Evolutionary conservation across 2,888 invertebrate genomes (phyloP).

Genomic region (Bombyx huttoni): DNA sequence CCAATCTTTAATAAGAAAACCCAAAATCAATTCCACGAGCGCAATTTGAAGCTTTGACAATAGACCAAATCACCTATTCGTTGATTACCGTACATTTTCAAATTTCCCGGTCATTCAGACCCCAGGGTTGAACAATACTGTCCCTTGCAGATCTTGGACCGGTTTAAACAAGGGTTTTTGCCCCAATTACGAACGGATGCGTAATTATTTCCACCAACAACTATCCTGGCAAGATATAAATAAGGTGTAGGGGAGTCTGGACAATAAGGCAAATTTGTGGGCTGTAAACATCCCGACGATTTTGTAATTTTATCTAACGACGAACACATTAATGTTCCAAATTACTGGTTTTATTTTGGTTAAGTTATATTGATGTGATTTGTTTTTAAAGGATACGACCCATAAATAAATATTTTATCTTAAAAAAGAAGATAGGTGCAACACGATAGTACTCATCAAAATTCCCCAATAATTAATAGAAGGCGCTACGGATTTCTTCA

Average conservation of each 20-base stretch:
- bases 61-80: constrained; percentile 36
- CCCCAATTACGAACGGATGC: constrained; percentile 50
- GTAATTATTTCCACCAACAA: constrained; percentile 60
- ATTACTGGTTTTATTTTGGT: background rate
- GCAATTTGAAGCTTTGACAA: constrained; percentile 22
- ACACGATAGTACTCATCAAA: too few relatives aligned
- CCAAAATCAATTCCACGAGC: constrained; percentile 8
- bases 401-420: too few relatives aligned
- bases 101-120: constrained; percentile 55
- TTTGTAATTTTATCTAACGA: background rate
- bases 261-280: constrained; percentile 1
- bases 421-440: too few relatives aligned
- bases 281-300: background rate
- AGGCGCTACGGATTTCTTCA: too few relatives aligned
- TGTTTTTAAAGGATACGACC: too few relatives aligned
- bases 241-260: background rate
- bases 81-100: constrained; percentile 48
- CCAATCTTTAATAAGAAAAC: background rate
- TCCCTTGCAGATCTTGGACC: constrained; percentile 54
- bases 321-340: background rate
- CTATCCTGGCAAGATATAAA: constrained; percentile 9
- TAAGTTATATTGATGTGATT: too few relatives aligned
- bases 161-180: constrained; percentile 63
- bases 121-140: constrained; percentile 44
- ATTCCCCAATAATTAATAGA: too few relatives aligned